These are phyloP conservation scores for Hypomesus transpacificus DNA, from an alignment of 2,113 vertebrate species.

Conservation along the genomic window DNA sequence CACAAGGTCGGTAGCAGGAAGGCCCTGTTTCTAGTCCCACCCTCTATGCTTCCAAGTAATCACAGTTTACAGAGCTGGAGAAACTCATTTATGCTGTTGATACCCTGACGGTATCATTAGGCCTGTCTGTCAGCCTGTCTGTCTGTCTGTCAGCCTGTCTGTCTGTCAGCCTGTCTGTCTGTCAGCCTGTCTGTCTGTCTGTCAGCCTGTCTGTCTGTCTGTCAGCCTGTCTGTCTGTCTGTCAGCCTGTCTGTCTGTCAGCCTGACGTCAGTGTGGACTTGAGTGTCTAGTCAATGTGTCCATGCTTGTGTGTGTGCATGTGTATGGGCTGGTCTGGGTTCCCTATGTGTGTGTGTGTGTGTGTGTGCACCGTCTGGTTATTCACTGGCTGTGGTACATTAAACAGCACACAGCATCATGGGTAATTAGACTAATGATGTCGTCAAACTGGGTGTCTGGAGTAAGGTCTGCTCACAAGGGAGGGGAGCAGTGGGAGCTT, in stretches of 20 bases:
- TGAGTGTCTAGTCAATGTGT: background rate
- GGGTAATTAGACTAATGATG: conserved; percentile 75
- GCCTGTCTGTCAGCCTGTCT: background rate
- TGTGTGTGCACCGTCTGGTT: conserved; percentile 37
- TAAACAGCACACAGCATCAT: conserved; percentile 60
- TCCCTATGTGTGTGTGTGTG: conserved; percentile 39
- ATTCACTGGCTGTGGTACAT: conserved; percentile 57
- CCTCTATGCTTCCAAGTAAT: too few species aligned
- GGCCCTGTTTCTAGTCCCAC: too few species aligned
- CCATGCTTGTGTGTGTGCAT: conserved; percentile 9
- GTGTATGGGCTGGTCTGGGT: conserved; percentile 43
- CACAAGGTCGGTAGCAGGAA: too few species aligned
- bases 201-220: conserved; percentile 8
- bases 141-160: background rate
- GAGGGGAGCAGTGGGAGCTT: background rate
- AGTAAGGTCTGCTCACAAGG: conserved; percentile 23
- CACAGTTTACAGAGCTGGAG: too few species aligned
- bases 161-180: conserved; percentile 16
- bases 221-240: conserved; percentile 11
- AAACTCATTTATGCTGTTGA: too few species aligned
- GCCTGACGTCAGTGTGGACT: too few species aligned
- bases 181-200: conserved; percentile 6
- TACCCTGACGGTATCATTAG: too few species aligned
- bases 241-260: conserved; percentile 17
- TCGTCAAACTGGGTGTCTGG: conserved; percentile 60